Percentiles rank a stretch among this genome's conserved stretches.
Evolutionary conservation across 2,113 vertebrate genomes (phyloP).

Genomic region (Scatophagus argus): DNA sequence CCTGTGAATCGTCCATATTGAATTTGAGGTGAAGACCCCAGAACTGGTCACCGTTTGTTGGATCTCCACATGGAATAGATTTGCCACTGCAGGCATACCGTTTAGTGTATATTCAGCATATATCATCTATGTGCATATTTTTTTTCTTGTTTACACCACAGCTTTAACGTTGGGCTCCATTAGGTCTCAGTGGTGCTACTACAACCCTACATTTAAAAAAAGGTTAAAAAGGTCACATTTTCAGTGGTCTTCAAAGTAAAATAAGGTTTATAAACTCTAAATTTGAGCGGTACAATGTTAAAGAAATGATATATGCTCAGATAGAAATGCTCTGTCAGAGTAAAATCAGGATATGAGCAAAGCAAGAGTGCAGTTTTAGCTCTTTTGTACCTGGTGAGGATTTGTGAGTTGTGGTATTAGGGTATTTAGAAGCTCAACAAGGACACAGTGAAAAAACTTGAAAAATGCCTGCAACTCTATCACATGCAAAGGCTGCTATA

Average conservation of each 20-base stretch:
- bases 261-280: not conserved
- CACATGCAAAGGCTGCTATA: not conserved
- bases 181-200: not conserved
- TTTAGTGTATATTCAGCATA: not conserved
- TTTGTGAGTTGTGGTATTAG: not conserved
- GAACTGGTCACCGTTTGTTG: slow-evolving; percentile 27
- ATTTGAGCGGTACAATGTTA: not conserved
- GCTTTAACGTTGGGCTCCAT: not conserved
- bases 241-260: not conserved
- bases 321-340: not conserved
- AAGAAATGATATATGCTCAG: too few species aligned
- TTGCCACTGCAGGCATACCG: not conserved
- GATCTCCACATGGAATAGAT: not conserved
- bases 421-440: too few species aligned
- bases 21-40: slow-evolving; percentile 50
- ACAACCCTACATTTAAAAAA: not conserved
- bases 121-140: not conserved
- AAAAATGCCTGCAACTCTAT: not conserved
- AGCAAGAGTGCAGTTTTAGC: not conserved
- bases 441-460: not conserved
- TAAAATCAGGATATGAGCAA: not conserved
- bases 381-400: not conserved
- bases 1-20: slow-evolving; percentile 22
- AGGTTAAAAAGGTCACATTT: not conserved
- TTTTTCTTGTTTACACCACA: not conserved